These are phyloP conservation scores for Calliphora vicina DNA, from an alignment of 1,140 invertebrate species.

Conservation along the genomic window DNA sequence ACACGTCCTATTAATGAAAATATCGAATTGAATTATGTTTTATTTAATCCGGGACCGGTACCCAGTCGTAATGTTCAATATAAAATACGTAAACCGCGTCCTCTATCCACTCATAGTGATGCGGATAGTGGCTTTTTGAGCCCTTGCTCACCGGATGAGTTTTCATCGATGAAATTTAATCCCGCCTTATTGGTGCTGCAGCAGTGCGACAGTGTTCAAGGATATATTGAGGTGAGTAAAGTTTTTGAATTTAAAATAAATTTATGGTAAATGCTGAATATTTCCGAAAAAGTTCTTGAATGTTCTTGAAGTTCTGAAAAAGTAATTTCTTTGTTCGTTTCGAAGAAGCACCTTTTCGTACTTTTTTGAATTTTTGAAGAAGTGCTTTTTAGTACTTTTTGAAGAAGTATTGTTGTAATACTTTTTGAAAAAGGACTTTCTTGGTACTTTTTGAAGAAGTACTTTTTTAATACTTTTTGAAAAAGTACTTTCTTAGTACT, in stretches of 20 bases:
- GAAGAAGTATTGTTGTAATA: no score
- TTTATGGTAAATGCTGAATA: slow-evolving; percentile 6
- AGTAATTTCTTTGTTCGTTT: no score
- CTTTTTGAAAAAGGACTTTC: no score
- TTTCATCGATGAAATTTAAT: slow-evolving; percentile 47
- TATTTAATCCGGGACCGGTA: slow-evolving; percentile 60
- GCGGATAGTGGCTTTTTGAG: slow-evolving; percentile 62
- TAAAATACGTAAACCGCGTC: slow-evolving; percentile 57
- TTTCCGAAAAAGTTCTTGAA: neutral
- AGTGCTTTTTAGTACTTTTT: no score
- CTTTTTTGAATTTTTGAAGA: no score
- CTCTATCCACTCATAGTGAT: slow-evolving; percentile 60
- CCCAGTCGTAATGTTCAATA: slow-evolving; percentile 61
- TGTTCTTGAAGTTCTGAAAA: neutral
- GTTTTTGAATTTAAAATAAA: neutral
- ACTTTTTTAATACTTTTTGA: no score
- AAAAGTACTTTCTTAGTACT: no score
- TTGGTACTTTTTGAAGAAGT: no score
- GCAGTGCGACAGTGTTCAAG: slow-evolving; percentile 62
- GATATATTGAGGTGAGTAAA: slow-evolving; percentile 63
- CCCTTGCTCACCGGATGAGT: slow-evolving; percentile 59
- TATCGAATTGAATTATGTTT: slow-evolving; percentile 60
- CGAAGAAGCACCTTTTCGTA: no score
- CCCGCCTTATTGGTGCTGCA: slow-evolving; percentile 59
- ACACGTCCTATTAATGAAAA: slow-evolving; percentile 56